A percentile compares a stretch with the other conserved stretches of the same genome.
These are phyloP conservation scores for Leptodactylus fallax DNA, from an alignment of 2,797 vertebrate genomes.

Conservation along the genomic window DNA sequence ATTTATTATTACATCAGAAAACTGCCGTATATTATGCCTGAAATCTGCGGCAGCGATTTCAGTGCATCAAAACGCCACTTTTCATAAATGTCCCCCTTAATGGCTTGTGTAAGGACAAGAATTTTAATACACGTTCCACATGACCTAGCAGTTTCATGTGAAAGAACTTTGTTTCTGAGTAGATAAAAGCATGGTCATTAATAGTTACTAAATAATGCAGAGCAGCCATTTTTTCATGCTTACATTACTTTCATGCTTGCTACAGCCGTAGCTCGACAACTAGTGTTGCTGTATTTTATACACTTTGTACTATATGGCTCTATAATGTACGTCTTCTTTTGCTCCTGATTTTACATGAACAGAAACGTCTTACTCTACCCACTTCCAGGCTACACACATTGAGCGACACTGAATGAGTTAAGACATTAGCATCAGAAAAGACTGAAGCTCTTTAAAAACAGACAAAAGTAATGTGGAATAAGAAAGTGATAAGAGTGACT, in stretches of 20 bases:
- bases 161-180: not conserved
- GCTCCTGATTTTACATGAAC: not conserved
- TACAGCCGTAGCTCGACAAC: not conserved
- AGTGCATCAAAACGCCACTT: too few relatives aligned
- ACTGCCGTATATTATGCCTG: too few relatives aligned
- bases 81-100: not conserved
- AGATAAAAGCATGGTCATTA: not conserved
- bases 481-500: slow-evolving; percentile 54
- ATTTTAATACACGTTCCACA: not conserved
- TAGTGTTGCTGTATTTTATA: not conserved
- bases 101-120: not conserved
- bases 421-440: slow-evolving; percentile 45
- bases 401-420: slow-evolving; percentile 38
- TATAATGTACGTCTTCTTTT: not conserved
- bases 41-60: too few relatives aligned
- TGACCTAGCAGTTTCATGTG: not conserved
- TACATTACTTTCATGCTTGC: not conserved
- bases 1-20: too few relatives aligned
- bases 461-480: slow-evolving; percentile 54
- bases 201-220: not conserved
- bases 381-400: not conserved
- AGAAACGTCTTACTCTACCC: not conserved
- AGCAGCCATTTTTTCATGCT: not conserved
- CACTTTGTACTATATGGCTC: not conserved
- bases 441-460: slow-evolving; percentile 30